Base-by-base conservation (phyloP, 2,888 invertebrate genomes). In the Chloroclysta siterata region DNA sequence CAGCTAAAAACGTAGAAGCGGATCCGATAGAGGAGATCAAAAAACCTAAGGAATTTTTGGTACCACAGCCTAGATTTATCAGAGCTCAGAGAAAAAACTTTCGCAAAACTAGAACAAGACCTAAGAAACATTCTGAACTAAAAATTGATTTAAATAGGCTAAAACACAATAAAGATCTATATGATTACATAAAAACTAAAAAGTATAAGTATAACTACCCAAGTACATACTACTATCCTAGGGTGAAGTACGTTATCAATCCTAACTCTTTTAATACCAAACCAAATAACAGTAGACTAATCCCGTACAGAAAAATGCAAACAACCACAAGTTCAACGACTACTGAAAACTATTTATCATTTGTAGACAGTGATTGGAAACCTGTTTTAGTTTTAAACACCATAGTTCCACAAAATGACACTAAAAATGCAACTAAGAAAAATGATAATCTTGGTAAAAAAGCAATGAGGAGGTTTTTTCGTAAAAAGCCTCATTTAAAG, bases 201-300 rank as follows among this genome's bases (percentile, higher is more conserved):
- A 93, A 93, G 69, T 93, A 93, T 79, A 90, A 90, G 72, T 83
- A 81, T 63, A 91, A 93, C 63, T 93, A 92, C 73, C 91, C 90
- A 6, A 80, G 83, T 46, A 93, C 93, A 0, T 88, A 78, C 74
- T 93, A 85, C 65, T 92, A 92, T 73, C 93, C 93, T 8, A 87
- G 90, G 74, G 78, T 93, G 0, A 91, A 90, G 72, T 87, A 89
- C 68, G 85, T 83, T 71, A 81, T 89, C 0, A 89, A 90, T 73
- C 91, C 92, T n/a, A 84, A 79, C 58, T 76, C 68, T 42, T 87
- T 82, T 71, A 63, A 75, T 44, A 55, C 51, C 4, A 86, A 80
- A 69, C 85, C 86, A 0, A 89, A 85, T 65, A 85, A 83, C 50
- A 89, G 81, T 71, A 82, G 89, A 72, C 73, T 88, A 5, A 61